phyloP scores from a whole-genome alignment of 2,888 invertebrate genomes.

The Neoitamus cyanurus region DNA sequence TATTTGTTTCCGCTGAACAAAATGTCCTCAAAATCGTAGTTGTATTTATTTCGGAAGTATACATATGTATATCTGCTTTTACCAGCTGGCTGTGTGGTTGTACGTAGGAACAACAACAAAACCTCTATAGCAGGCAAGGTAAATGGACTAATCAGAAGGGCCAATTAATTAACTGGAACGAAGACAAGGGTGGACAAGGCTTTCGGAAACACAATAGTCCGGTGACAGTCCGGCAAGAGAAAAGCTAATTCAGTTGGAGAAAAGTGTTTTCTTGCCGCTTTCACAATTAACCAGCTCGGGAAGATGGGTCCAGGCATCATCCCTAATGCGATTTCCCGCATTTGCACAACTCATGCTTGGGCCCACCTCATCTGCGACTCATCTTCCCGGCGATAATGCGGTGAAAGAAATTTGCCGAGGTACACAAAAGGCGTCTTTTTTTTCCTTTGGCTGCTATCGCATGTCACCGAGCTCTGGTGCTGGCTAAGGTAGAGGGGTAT shows the following conservation, averaged over 20 bases:
- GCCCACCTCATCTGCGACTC: not conserved
- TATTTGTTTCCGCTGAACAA: too few species aligned
- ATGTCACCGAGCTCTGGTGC: slow-evolving; percentile 5
- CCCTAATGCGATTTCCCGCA: not conserved
- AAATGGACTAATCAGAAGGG: slow-evolving; percentile 20
- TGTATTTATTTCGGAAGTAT: not conserved
- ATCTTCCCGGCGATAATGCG: not conserved
- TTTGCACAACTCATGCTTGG: not conserved
- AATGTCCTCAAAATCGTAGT: too few species aligned
- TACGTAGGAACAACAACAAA: not conserved
- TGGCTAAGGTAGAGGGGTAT: not conserved
- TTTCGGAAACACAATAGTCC: not conserved
- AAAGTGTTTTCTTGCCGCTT: slow-evolving; percentile 9
- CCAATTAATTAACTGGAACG: slow-evolving; percentile 17
- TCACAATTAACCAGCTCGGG: not conserved
- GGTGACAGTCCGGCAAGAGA: not conserved
- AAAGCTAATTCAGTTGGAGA: slow-evolving; percentile 4
- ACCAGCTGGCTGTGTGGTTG: not conserved
- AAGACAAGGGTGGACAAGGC: not conserved
- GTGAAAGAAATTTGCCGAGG: slow-evolving; percentile 9
- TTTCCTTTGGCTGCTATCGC: not conserved
- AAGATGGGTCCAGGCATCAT: not conserved
- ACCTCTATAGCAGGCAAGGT: not conserved
- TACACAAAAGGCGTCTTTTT: not conserved
- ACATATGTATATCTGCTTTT: too few species aligned